Evolutionary conservation across 2,888 invertebrate species (phyloP).

Genomic region (Eristalinus aeneus): DNA sequence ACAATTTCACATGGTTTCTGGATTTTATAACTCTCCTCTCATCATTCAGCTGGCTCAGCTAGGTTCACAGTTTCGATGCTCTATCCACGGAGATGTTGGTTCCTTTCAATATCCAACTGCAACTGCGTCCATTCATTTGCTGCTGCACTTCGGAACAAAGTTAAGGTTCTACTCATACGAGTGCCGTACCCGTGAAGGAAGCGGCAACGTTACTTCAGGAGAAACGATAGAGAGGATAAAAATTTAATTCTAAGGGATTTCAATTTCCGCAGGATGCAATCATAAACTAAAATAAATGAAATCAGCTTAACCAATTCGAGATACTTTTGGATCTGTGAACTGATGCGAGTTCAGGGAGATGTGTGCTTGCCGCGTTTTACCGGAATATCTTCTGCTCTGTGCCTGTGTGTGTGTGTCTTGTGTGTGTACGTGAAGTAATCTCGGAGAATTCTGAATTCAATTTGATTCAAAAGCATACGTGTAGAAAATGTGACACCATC

Average conservation of each 20-base stretch:
- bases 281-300: conserved; percentile 34
- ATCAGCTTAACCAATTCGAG: conserved; percentile 32
- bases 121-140: neutral
- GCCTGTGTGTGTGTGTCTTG: neutral
- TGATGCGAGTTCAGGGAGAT: neutral
- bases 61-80: neutral
- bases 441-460: neutral
- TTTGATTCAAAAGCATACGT: neutral
- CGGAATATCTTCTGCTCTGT: neutral
- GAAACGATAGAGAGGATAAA: conserved; percentile 31
- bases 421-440: neutral
- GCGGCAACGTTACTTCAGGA: neutral
- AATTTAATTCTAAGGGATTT: conserved; percentile 37
- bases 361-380: neutral
- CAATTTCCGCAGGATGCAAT: conserved; percentile 48
- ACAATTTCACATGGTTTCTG: conserved; percentile 31
- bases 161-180: neutral
- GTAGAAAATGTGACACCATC: neutral
- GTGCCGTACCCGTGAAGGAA: neutral
- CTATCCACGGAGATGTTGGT: neutral
- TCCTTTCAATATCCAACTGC: neutral
- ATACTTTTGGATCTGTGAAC: neutral
- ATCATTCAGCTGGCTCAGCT: neutral
- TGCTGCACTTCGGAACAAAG: neutral
- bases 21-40: conserved; percentile 13